Conservation (phyloP, 2,113 vertebrate species). For the Fregetta grallaria region DNA sequence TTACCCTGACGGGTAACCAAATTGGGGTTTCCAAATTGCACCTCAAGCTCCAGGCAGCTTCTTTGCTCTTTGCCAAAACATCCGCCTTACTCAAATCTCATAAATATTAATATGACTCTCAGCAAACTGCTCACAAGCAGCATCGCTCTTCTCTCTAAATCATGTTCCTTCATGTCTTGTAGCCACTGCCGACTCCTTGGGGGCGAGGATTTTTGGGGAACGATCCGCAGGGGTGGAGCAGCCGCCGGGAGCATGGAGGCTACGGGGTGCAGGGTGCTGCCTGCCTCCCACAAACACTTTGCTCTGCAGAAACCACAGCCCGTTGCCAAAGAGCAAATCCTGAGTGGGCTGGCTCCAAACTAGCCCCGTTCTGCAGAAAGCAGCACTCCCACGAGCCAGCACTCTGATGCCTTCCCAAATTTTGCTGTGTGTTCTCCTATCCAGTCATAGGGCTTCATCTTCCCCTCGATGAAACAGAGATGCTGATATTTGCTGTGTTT, state of each 20-base stretch:
- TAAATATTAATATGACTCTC: not conserved
- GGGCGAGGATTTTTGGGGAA: not conserved
- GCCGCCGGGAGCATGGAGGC: accelerated
- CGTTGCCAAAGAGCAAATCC: not conserved
- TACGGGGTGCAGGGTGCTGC: not conserved
- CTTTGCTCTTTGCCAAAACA: not conserved
- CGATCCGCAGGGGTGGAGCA: not conserved
- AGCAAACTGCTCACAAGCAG: not conserved
- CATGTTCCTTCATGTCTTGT: not conserved
- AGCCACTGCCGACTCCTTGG: accelerated
- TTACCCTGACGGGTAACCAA: not conserved
- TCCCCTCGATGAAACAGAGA: not conserved
- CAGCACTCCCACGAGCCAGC: not conserved
- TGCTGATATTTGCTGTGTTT: not conserved
- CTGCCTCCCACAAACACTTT: accelerated
- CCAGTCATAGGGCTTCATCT: accelerated
- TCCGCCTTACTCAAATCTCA: not conserved
- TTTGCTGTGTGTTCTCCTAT: not conserved
- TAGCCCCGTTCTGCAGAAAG: not conserved
- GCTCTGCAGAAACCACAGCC: not conserved
- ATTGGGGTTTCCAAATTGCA: not conserved
- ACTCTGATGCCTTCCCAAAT: accelerated
- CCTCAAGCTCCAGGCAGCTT: not conserved
- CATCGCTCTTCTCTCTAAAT: not conserved
- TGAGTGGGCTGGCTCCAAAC: accelerated